These are phyloP conservation scores for Glyptemys insculpta DNA, from an alignment of 2,797 vertebrate genomes.

Conservation along the genomic window DNA sequence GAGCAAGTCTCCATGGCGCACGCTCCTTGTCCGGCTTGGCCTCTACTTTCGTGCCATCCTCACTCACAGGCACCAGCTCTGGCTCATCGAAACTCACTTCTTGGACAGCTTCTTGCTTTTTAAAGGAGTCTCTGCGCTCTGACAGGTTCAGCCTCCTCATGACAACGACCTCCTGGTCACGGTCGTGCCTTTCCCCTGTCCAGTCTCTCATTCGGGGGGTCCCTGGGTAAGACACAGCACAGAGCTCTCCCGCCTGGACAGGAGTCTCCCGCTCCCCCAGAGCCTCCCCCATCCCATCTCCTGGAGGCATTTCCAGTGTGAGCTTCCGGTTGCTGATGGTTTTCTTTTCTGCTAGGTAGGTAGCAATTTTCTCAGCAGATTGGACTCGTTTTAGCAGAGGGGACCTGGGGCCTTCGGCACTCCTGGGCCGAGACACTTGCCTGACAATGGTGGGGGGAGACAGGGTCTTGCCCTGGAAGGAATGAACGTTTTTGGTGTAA, in stretches of 20 bases:
- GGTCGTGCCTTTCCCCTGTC: slow-evolving; percentile 74
- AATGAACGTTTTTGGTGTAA: slow-evolving; percentile 87
- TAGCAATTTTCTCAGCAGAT: slow-evolving; percentile 91
- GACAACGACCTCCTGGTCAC: slow-evolving; percentile 91
- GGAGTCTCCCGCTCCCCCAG: slow-evolving; percentile 57
- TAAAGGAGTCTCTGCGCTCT: slow-evolving; percentile 96
- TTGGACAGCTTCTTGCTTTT: slow-evolving; percentile 98
- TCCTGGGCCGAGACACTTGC: slow-evolving; percentile 87
- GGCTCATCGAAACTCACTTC: slow-evolving; percentile 98
- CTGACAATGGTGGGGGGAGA: slow-evolving; percentile 90
- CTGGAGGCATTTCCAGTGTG: slow-evolving; percentile 71
- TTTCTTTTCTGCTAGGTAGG: slow-evolving; percentile 87
- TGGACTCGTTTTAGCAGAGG: slow-evolving; percentile 94
- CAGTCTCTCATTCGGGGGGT: slow-evolving; percentile 74
- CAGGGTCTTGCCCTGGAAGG: slow-evolving; percentile 89
- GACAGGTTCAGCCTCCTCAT: slow-evolving; percentile 96
- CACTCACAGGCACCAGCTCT: slow-evolving; percentile 47
- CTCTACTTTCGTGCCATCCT: background rate
- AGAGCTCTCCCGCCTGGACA: slow-evolving; percentile 27
- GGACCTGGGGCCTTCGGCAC: slow-evolving; percentile 85
- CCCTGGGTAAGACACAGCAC: background rate
- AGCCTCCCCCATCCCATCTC: slow-evolving; percentile 77
- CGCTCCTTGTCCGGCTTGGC: background rate
- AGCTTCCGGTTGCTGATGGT: slow-evolving; percentile 62
- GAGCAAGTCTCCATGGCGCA: slow-evolving; percentile 35